Conservation (phyloP, 2,888 invertebrate genomes). For the Seira ritae region DNA sequence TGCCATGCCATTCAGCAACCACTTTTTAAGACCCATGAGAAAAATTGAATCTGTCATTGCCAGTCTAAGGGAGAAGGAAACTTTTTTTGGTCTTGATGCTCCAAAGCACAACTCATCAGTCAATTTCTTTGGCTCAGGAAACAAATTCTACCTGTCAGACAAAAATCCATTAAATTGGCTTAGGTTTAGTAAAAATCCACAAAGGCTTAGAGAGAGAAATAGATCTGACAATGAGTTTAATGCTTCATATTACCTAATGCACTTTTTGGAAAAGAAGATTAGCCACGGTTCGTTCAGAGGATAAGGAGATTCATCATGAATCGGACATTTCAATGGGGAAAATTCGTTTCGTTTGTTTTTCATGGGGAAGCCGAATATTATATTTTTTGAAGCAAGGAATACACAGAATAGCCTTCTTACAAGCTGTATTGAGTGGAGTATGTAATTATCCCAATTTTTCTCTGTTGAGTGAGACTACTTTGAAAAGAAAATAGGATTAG, state of each 20-base stretch:
- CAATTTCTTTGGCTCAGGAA: constrained; percentile 33
- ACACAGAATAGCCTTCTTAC: background rate
- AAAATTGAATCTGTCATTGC: constrained; percentile 63
- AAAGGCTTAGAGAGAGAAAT: background rate
- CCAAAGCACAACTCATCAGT: constrained; percentile 9
- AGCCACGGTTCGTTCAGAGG: constrained; percentile 26
- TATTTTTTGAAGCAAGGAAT: background rate
- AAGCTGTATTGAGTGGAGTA: background rate
- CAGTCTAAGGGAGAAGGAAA: constrained; percentile 44
- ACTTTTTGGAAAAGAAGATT: constrained; percentile 31
- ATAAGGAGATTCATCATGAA: constrained; percentile 27
- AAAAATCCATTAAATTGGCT: constrained; percentile 58
- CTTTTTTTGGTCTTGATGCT: constrained; percentile 11
- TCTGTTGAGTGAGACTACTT: no score
- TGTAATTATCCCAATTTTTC: background rate
- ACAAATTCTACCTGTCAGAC: constrained; percentile 53
- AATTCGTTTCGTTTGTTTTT: constrained; percentile 5
- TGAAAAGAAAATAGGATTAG: background rate
- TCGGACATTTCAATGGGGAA: background rate
- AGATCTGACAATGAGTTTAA: background rate
- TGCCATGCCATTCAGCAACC: no score
- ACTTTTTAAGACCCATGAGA: constrained; percentile 39
- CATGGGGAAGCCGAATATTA: background rate
- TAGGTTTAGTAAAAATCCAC: constrained; percentile 13
- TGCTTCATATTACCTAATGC: constrained; percentile 24